Conservation (phyloP, 2,888 invertebrate species). For the Lampropteryx suffumata region DNA sequence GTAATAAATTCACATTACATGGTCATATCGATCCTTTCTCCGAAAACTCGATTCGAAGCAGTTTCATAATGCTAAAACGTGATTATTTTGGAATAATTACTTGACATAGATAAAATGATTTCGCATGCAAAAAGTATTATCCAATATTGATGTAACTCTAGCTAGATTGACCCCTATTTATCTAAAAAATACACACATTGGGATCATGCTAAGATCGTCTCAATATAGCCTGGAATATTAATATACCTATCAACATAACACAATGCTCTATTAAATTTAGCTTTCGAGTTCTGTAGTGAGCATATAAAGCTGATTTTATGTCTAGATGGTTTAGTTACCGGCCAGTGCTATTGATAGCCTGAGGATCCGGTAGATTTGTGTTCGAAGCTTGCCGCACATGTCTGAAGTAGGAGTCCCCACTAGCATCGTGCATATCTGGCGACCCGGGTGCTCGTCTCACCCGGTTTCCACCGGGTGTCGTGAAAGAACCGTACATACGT, state of each 20-base stretch:
- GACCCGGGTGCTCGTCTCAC: slow-evolving; percentile 75
- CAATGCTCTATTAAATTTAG: no score
- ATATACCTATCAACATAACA: no score
- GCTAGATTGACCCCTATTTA: no score
- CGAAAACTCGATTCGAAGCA: slow-evolving; percentile 3
- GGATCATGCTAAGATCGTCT: no score
- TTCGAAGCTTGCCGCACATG: slow-evolving; percentile 70
- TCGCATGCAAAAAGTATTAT: neutral
- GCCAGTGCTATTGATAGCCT: slow-evolving; percentile 71
- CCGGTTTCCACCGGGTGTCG: slow-evolving; percentile 74
- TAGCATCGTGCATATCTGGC: slow-evolving; percentile 77
- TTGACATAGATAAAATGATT: neutral
- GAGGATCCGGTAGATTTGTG: slow-evolving; percentile 67
- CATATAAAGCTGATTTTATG: no score
- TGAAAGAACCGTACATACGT: slow-evolving; percentile 96
- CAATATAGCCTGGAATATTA: no score
- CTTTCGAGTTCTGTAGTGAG: no score
- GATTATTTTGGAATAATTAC: slow-evolving; percentile 9
- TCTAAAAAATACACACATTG: no score
- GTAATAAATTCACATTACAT: slow-evolving; percentile 8
- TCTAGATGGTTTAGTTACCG: slow-evolving; percentile 44
- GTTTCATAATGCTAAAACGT: slow-evolving; percentile 7
- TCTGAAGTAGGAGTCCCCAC: slow-evolving; percentile 72
- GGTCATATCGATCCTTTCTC: slow-evolving; percentile 10
- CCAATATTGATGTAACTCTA: neutral